These are phyloP conservation scores for Doryteuthis pealeii DNA, from an alignment of 1,140 invertebrate genomes.

Conservation along the genomic window DNA sequence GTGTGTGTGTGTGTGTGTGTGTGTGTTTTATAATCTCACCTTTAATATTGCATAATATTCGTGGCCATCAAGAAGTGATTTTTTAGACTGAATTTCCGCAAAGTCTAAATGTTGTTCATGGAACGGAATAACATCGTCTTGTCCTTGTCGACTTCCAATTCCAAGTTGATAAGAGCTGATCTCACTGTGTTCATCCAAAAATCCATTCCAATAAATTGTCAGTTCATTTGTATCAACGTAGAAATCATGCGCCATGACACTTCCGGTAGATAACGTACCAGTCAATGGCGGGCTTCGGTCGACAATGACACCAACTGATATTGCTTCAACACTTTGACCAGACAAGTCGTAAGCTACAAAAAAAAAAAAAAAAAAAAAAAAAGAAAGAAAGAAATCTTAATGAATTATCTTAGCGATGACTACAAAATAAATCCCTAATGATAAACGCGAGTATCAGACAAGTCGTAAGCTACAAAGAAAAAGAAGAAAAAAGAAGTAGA, in stretches of 20 bases:
- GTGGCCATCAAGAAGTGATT: slow-evolving; percentile 22
- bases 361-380: neutral
- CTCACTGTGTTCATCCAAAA: neutral
- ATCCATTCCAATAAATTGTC: neutral
- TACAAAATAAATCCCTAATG: too few species aligned
- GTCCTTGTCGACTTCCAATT: neutral
- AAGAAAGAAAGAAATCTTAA: too few species aligned
- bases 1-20: too few species aligned
- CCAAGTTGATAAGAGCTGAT: neutral
- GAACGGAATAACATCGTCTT: neutral
- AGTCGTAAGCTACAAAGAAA: too few species aligned
- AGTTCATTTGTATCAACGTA: neutral
- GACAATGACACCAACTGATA: neutral
- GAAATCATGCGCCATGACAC: neutral
- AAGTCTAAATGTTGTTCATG: neutral
- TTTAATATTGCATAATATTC: slow-evolving; percentile 14
- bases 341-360: neutral
- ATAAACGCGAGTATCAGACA: too few species aligned
- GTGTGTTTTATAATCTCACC: too few species aligned
- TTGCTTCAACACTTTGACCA: neutral
- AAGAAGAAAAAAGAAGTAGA: too few species aligned
- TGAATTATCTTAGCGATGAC: too few species aligned
- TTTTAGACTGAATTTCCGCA: neutral
- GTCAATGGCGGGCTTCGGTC: neutral
- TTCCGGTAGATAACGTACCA: neutral